Evolutionary conservation across 2,888 invertebrate species (phyloP).

Genomic region (Diarsia rubi): DNA sequence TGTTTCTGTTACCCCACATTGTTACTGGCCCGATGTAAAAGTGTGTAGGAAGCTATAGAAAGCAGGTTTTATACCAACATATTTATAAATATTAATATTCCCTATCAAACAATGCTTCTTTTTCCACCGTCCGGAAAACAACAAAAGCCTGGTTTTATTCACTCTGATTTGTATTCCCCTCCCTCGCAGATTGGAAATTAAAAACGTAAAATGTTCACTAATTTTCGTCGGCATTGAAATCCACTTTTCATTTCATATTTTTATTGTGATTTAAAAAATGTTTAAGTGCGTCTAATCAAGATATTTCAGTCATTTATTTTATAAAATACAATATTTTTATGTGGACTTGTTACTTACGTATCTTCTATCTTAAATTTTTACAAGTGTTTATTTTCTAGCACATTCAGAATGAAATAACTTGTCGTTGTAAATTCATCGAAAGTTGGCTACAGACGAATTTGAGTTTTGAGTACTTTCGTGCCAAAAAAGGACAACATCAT

Average conservation of each 20-base stretch:
- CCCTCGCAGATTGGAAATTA: conserved; percentile 52
- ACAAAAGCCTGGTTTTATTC: conserved; percentile 53
- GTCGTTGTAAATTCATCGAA: not conserved
- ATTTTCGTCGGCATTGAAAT: conserved; percentile 46
- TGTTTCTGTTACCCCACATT: not conserved
- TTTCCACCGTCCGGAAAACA: conserved; percentile 32
- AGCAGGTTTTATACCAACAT: conserved; percentile 18
- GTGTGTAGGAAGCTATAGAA: conserved; percentile 5
- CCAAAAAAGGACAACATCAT: not conserved
- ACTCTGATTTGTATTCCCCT: conserved; percentile 39
- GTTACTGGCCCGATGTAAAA: conserved; percentile 20
- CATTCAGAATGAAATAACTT: conserved; percentile 13
- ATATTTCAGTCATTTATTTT: conserved; percentile 53
- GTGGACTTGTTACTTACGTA: conserved; percentile 49
- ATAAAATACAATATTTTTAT: conserved; percentile 53
- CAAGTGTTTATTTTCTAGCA: not conserved
- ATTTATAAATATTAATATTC: conserved; percentile 52
- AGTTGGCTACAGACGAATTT: conserved; percentile 21
- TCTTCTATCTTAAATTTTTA: conserved; percentile 19
- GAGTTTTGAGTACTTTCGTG: not conserved
- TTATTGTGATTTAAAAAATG: conserved; percentile 36
- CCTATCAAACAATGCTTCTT: conserved; percentile 44
- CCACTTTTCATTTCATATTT: conserved; percentile 38
- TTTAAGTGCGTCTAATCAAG: conserved; percentile 26
- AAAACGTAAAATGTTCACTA: conserved; percentile 45